Evolutionary conservation across 1,140 invertebrate species (phyloP).

Genomic region (Drosophila suzukii): DNA sequence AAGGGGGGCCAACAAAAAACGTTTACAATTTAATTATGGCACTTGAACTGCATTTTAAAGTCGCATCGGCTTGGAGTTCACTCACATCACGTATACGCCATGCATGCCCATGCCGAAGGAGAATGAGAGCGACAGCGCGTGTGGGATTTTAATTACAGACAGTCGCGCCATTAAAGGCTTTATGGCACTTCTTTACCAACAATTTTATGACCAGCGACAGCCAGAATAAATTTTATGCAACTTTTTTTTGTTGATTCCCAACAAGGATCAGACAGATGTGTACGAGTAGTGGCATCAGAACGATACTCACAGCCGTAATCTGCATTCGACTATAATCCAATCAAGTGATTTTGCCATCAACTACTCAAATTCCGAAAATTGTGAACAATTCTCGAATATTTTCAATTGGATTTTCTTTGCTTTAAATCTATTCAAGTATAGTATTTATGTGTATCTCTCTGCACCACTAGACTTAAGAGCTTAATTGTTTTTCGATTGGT

Average conservation of each 20-base stretch:
- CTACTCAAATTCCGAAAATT: not conserved
- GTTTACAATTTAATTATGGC: constrained; percentile 52
- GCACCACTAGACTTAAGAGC: not conserved
- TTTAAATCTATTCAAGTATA: not conserved
- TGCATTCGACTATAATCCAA: constrained; percentile 12
- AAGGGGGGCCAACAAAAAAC: not conserved
- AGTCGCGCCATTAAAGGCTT: constrained; percentile 76
- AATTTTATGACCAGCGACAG: constrained; percentile 65
- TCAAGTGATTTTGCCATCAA: constrained; percentile 13
- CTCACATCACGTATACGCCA: constrained; percentile 67
- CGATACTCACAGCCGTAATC: constrained; percentile 13
- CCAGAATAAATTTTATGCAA: constrained; percentile 68
- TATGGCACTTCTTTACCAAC: constrained; percentile 72
- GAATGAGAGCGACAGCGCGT: constrained; percentile 32
- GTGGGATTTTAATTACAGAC: constrained; percentile 72
- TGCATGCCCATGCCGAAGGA: constrained; percentile 27
- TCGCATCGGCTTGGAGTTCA: constrained; percentile 58
- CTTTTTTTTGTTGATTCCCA: constrained; percentile 21
- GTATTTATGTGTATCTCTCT: not conserved
- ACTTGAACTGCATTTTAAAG: constrained; percentile 60
- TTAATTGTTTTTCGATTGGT: constrained; percentile 27
- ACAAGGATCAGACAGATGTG: constrained; percentile 9
- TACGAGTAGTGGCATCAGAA: constrained; percentile 25
- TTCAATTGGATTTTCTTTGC: not conserved
- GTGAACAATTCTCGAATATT: not conserved